Base-by-base conservation (phyloP, 2,888 invertebrate genomes). In the Plutella xylostella region DNA sequence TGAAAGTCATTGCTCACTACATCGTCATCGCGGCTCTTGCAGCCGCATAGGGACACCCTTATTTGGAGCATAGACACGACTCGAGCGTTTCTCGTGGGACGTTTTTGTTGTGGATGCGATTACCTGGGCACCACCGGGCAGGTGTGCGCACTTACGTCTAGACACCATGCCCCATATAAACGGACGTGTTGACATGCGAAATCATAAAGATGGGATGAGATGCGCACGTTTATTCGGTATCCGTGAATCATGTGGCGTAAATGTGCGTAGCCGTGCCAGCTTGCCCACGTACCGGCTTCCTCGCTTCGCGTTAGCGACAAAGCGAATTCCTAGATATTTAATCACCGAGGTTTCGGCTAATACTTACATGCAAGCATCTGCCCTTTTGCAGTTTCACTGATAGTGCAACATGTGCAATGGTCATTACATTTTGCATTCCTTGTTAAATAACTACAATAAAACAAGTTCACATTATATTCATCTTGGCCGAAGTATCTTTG, bases 1-100 rank as follows among this genome's bases (percentile, higher is more conserved):
- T 74, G 77, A 80, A 80, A 80, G 75, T 74, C 67, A 72, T 69
- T 61, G 67, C 66, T 67, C 65, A 68, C 62, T 55, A 54, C 58
- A 35, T 48, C 47, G 51, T 59, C 54, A 53, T 49, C 57, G 58
- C 56, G 51, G 56, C 55, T 55, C 28, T 51, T 57, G 62, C 66
- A 60, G 55, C 57, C 33, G 34, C 54, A 56, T 56, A 56, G 61
- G 55, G 60, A 57, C 60, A 58, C 53, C 72, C 70, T 58, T 74
- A 71, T 70, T 68, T 64, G 68, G 66, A 53, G 44, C 50, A 55
- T 53, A 51, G 60, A 61, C 59, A 53, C 60, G 60, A 55, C 53
- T 55, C 49, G 58, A 60, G 55, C 60, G 65, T 65, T 66, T 69
- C 67, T 68, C 64, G 63, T 69, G 65, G 61, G 68, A 65, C 53